Evolutionary conservation across 2,888 invertebrate species (phyloP).

Genomic region (Callinectes sapidus): DNA sequence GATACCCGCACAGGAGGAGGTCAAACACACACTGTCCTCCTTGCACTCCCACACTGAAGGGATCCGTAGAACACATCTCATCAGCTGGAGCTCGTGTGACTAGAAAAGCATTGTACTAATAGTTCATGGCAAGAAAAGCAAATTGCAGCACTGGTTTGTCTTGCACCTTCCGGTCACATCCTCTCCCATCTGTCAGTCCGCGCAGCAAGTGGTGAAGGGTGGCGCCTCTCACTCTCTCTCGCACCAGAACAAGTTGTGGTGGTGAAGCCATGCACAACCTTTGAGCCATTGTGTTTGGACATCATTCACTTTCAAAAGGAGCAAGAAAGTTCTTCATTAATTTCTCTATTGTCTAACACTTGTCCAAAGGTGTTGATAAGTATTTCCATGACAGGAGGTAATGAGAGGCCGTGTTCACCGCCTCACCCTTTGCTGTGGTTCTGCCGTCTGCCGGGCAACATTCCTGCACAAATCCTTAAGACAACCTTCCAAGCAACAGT

Average conservation of each 20-base stretch:
- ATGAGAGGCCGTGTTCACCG: not conserved
- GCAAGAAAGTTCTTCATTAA: too few species aligned
- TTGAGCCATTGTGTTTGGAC: too few species aligned
- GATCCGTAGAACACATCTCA: constrained; percentile 39
- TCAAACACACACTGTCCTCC: not conserved
- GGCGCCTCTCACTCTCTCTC: not conserved
- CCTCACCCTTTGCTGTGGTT: not conserved
- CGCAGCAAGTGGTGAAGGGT: not conserved
- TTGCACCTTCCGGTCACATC: not conserved
- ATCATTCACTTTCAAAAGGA: too few species aligned
- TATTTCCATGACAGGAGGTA: too few species aligned
- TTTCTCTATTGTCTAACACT: too few species aligned
- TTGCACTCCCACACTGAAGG: constrained; percentile 28
- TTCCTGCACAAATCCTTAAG: not conserved
- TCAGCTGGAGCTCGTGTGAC: constrained; percentile 44
- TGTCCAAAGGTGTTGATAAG: too few species aligned
- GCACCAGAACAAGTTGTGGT: too few species aligned
- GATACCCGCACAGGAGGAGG: not conserved
- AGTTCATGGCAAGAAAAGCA: constrained; percentile 53
- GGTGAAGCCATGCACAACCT: too few species aligned
- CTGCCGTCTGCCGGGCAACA: not conserved
- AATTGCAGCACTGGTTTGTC: constrained; percentile 34
- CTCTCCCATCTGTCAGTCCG: not conserved
- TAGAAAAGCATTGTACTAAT: constrained; percentile 65
- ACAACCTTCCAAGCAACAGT: not conserved